A percentile compares a stretch with the other conserved stretches of the same genome.
Conservation (phyloP, 2,888 invertebrate species). For the Alcis repandata region DNA sequence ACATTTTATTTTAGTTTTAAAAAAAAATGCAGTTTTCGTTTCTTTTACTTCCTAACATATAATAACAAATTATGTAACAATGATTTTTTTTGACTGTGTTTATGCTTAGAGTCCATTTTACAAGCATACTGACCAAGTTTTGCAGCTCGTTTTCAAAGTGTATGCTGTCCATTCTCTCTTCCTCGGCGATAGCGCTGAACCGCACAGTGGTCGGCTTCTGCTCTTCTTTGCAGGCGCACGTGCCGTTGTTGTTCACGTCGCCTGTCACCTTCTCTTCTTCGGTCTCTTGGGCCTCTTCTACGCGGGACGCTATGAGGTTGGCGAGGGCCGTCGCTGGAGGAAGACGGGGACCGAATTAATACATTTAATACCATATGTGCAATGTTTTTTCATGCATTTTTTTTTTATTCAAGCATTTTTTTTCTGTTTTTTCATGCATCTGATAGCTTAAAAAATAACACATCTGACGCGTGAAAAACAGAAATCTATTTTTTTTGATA, state of each 20-base stretch:
- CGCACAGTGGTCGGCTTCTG: conserved; percentile 51
- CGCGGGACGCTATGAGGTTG: conserved; percentile 70
- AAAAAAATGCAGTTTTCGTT: too few relatives aligned
- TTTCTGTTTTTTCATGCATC: too few relatives aligned
- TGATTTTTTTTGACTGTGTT: too few relatives aligned
- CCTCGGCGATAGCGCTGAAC: conserved; percentile 75
- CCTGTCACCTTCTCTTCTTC: conserved; percentile 70
- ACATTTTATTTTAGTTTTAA: too few relatives aligned
- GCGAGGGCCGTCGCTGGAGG: conserved; percentile 69
- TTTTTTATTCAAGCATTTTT: too few relatives aligned
- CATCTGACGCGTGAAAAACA: too few relatives aligned
- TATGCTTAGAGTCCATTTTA: too few relatives aligned
- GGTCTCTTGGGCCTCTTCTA: conserved; percentile 64
- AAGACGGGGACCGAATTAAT: conserved; percentile 14
- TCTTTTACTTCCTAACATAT: too few relatives aligned
- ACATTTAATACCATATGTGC: not conserved
- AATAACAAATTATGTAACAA: too few relatives aligned
- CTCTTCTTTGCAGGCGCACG: conserved; percentile 69
- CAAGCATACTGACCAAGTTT: conserved; percentile 89
- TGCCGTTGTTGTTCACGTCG: conserved; percentile 69
- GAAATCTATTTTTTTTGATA: too few relatives aligned
- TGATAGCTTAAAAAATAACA: too few relatives aligned
- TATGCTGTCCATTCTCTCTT: conserved; percentile 87
- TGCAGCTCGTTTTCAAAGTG: conserved; percentile 94
- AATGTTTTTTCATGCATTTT: too few relatives aligned